Percentiles rank a stretch among this genome's conserved stretches.
Conservation (phyloP, 2,797 vertebrate species). For the Pseudochirops cupreus region DNA sequence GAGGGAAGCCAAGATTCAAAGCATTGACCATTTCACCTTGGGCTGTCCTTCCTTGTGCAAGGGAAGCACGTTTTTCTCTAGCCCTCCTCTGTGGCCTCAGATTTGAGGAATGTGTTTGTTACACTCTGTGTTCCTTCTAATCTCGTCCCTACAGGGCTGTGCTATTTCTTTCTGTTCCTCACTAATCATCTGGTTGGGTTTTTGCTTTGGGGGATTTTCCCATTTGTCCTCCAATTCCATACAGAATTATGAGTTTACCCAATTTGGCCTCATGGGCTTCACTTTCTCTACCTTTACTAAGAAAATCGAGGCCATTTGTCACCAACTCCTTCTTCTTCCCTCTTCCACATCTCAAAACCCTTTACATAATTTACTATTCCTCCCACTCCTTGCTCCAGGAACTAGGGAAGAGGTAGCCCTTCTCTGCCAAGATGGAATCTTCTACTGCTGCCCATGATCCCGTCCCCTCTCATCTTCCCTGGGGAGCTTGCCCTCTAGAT, state of each 20-base stretch:
- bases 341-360: neutral
- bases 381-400: neutral
- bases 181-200: neutral
- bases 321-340: neutral
- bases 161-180: neutral
- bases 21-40: neutral
- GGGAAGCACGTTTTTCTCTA: rapidly evolving
- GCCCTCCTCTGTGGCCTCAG: neutral
- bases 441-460: neutral
- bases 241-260: neutral
- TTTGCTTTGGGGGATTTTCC: neutral
- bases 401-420: neutral
- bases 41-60: neutral
- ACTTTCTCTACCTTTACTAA: neutral
- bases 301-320: neutral
- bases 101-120: rapidly evolving
- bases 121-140: neutral
- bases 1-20: neutral
- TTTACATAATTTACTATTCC: neutral
- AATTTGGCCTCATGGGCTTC: neutral
- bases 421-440: neutral
- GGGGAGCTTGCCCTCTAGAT: neutral
- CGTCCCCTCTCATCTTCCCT: neutral
- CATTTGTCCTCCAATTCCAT: constrained; percentile 1
- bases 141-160: neutral